Base-by-base conservation (phyloP, 1,140 invertebrate genomes). In the Drosophila nannoptera region DNA sequence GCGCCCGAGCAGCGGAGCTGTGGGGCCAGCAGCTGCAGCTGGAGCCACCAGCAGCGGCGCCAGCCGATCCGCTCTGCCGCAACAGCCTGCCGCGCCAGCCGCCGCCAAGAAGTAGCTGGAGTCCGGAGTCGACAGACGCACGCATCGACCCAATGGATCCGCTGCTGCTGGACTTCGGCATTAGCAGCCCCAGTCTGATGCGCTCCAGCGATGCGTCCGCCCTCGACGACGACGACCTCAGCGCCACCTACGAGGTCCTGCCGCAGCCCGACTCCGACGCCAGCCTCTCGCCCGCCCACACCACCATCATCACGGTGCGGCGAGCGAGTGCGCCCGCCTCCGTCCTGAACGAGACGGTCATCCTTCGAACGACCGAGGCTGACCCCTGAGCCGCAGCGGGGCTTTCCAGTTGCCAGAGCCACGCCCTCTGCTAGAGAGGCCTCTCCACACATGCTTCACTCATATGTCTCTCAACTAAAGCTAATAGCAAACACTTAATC, bases 151-250 rank as follows among this genome's bases (percentile, higher is more conserved):
- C 69, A 12, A 68, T 74, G 11, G 69, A 78, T 71, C 74, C 74
- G 12, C 69, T 78, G 31, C 71, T 73, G 31, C 48, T 88, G 53
- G 88, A 88, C 55, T 76, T 87, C 73, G 78, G 70, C 22, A 88
- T 90, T 29, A 90, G 89, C 64, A 90, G 89, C 69, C 88, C 88
- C 33, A 90, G 88, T 71, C 72, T 90, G 45, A 87, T 89, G 55
- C 77, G 83, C 50, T 87, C 87, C 9, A 75, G 56, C 9, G 67
- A 65, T 8, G 63, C 62, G 55, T 89, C 84, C 35, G 73, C 68
- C 55, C 63, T 14, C 12, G 69, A 66, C 3, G 77, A 75, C 46
- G 69, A 86, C 43, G 76, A 84, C 42, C 43, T 83, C 7, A 80
- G 80, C 45, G 78, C 84, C 43, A 84, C 80, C 2, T 87, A 69